Percentiles rank a stretch among this genome's conserved stretches.
These are phyloP conservation scores for Holotrichia oblita DNA, from an alignment of 1,140 invertebrate genomes.

Conservation along the genomic window DNA sequence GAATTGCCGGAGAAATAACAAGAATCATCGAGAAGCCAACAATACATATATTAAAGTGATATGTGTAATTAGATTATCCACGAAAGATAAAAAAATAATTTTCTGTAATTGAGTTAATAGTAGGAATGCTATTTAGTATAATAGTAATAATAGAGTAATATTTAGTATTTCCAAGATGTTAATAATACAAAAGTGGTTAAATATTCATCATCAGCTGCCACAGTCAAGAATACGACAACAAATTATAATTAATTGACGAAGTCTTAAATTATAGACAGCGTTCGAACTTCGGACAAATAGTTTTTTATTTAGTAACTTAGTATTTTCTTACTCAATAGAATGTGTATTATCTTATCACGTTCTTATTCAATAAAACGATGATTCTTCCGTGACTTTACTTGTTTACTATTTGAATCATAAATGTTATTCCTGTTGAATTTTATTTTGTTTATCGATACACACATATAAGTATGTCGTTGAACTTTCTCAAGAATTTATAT, in stretches of 20 bases:
- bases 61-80: too few relatives aligned
- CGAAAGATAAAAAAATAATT: too few relatives aligned
- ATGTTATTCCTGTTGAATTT: conserved; percentile 3
- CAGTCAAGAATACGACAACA: not conserved
- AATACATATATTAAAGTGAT: too few relatives aligned
- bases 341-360: conserved; percentile 29
- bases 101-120: too few relatives aligned
- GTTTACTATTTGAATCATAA: not conserved
- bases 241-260: not conserved
- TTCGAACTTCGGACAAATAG: not conserved
- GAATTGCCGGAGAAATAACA: too few relatives aligned
- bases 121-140: too few relatives aligned
- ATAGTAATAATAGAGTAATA: too few relatives aligned
- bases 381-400: not conserved
- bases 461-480: not conserved
- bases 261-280: not conserved
- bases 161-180: too few relatives aligned
- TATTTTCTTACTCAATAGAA: not conserved
- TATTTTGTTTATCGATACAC: not conserved
- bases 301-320: not conserved
- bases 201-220: not conserved
- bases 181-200: not conserved
- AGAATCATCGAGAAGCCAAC: too few relatives aligned
- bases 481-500: not conserved
- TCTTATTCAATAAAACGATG: not conserved